Percentiles rank a stretch among this genome's conserved stretches.
These are phyloP conservation scores for Enteromius trimaculatus DNA, from an alignment of 2,797 vertebrate species.

Conservation along the genomic window DNA sequence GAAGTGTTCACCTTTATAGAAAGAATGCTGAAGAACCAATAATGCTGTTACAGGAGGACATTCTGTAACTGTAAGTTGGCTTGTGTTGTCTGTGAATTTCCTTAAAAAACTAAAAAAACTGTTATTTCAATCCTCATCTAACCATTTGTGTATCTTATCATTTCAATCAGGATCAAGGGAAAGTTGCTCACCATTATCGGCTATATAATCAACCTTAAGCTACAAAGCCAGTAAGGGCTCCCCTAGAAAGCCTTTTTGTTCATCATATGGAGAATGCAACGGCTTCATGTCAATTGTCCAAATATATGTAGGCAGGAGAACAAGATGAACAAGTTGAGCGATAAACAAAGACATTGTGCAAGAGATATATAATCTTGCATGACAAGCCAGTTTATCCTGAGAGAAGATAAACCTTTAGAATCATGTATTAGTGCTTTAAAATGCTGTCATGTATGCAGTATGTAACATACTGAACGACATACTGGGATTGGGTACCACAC, in stretches of 20 bases:
- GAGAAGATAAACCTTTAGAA: not conserved
- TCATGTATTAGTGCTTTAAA: not conserved
- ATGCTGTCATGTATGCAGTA: not conserved
- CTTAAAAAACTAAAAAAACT: not conserved
- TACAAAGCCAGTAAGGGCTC: not conserved
- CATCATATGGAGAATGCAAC: not conserved
- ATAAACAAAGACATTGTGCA: constrained; percentile 21
- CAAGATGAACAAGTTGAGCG: constrained; percentile 3
- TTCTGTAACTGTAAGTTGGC: not conserved
- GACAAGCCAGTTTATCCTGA: constrained; percentile 16
- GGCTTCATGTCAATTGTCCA: not conserved
- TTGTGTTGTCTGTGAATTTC: not conserved
- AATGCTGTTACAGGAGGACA: not conserved
- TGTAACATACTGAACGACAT: not conserved
- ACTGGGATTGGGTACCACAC: not conserved
- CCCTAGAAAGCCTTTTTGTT: not conserved
- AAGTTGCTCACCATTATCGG: not conserved
- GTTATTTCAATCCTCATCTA: not conserved
- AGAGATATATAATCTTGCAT: constrained; percentile 10
- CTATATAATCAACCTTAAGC: constrained; percentile 2
- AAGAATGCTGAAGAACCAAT: not conserved
- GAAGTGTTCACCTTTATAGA: not conserved
- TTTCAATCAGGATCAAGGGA: not conserved
- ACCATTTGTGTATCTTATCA: not conserved
- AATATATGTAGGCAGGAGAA: constrained; percentile 9